A percentile compares a stretch with the other conserved stretches of the same genome.
Conservation (phyloP, 2,797 vertebrate species). For the Malacoraja senta region DNA sequence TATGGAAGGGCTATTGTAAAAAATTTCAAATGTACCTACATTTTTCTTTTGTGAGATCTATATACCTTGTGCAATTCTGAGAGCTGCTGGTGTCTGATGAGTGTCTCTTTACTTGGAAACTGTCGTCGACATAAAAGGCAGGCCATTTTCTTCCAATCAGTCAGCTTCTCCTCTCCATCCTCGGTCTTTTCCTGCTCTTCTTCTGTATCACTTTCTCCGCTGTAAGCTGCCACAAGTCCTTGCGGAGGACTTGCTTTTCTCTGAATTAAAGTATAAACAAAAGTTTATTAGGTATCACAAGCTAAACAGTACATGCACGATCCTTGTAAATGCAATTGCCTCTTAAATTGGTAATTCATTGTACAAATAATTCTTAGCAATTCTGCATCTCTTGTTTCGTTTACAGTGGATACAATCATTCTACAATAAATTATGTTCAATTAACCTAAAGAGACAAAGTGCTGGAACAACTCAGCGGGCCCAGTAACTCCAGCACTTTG, state of each 20-base stretch:
- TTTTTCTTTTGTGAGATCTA: neutral
- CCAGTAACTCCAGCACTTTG: too few species aligned
- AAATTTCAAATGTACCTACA: neutral
- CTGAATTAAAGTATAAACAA: neutral
- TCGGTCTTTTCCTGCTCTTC: slow-evolving; percentile 71
- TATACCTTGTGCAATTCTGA: slow-evolving; percentile 94
- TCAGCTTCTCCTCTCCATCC: slow-evolving; percentile 75
- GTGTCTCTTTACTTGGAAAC: slow-evolving; percentile 87
- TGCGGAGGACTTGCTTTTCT: slow-evolving; percentile 55
- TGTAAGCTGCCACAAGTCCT: slow-evolving; percentile 91
- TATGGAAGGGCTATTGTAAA: neutral
- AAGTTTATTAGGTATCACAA: neutral
- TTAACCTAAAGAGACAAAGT: neutral
- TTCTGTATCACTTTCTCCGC: slow-evolving; percentile 92
- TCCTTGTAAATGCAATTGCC: neutral
- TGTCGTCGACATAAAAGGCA: slow-evolving; percentile 92
- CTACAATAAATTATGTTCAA: neutral
- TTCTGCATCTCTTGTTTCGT: neutral
- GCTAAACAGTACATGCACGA: neutral
- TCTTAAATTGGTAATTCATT: neutral
- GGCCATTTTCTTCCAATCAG: slow-evolving; percentile 92
- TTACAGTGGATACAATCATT: neutral
- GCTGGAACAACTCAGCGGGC: too few species aligned
- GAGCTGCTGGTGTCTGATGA: slow-evolving; percentile 87
- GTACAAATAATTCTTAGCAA: neutral